These are phyloP conservation scores for Arvicanthis niloticus DNA, from an alignment of 2,113 vertebrate species.

Conservation along the genomic window DNA sequence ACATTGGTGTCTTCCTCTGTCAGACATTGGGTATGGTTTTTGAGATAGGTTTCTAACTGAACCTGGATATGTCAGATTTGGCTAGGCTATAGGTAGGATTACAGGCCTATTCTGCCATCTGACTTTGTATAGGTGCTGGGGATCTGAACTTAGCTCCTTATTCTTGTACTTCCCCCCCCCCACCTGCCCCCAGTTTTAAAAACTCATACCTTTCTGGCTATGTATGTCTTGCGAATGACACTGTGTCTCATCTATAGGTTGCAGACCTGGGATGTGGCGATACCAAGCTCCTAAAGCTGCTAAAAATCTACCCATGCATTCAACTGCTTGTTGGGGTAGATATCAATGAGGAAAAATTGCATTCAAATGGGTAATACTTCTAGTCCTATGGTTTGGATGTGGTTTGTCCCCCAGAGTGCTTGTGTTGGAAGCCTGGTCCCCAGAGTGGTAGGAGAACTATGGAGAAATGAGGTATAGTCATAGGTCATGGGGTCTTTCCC, in stretches of 20 bases:
- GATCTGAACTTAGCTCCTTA: neutral
- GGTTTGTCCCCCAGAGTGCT: neutral
- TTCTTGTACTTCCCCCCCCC: neutral
- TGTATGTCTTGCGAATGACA: slow-evolving; percentile 45
- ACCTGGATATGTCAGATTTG: neutral
- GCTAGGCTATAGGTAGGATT: neutral
- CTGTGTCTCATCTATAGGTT: slow-evolving; percentile 88
- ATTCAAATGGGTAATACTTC: slow-evolving; percentile 88
- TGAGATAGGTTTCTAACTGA: neutral
- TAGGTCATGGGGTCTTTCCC: neutral
- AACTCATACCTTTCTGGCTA: neutral
- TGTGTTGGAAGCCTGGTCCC: neutral
- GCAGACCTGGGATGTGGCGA: slow-evolving; percentile 95
- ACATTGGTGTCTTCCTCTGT: neutral
- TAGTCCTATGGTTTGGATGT: neutral
- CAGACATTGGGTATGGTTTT: neutral
- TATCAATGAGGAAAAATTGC: slow-evolving; percentile 86
- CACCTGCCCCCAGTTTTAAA: neutral
- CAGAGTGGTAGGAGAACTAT: neutral
- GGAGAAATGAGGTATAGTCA: neutral
- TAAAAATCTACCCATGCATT: slow-evolving; percentile 91
- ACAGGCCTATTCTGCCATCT: too few species aligned
- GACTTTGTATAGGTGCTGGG: neutral
- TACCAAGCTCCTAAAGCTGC: slow-evolving; percentile 90
- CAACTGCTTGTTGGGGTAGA: slow-evolving; percentile 94